Conservation (phyloP, 2,113 vertebrate species). For the Paramisgurnus dabryanus region DNA sequence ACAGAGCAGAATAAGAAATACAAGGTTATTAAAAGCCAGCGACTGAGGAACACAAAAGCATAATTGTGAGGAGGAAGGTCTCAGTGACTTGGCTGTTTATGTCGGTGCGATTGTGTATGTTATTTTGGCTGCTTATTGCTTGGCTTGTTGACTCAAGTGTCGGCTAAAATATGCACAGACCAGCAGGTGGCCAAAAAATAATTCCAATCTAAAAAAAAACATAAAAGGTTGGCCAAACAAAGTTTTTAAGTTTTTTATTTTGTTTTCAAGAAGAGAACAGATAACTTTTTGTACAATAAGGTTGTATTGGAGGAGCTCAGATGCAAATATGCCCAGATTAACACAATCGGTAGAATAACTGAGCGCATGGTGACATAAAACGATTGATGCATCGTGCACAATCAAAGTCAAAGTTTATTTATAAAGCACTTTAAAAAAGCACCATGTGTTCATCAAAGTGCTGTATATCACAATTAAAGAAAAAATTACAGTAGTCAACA, state of each 20-base stretch:
- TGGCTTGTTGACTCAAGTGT: not conserved
- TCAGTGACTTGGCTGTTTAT: not conserved
- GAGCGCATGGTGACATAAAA: no score
- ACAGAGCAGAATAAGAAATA: constrained; percentile 3
- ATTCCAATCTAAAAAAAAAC: not conserved
- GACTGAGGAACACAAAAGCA: not conserved
- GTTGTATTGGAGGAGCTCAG: no score
- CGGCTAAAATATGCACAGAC: not conserved
- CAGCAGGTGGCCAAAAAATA: not conserved
- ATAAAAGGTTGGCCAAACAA: no score
- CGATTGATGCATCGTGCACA: no score
- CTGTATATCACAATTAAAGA: no score
- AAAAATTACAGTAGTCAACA: no score
- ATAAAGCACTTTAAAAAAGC: no score
- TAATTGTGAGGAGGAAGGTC: not conserved
- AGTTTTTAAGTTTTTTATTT: not conserved
- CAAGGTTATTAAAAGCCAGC: not conserved
- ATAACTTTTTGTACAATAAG: no score
- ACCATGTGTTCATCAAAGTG: no score
- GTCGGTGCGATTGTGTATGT: not conserved
- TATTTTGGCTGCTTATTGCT: not conserved
- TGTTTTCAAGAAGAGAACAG: not conserved
- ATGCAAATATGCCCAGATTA: not conserved
- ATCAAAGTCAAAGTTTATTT: no score
- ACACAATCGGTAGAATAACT: no score